Evolutionary conservation across 2,797 vertebrate genomes (phyloP), one percentile per base, ranked within the genome.

Genomic region (Leptatherina wallacei): DNA sequence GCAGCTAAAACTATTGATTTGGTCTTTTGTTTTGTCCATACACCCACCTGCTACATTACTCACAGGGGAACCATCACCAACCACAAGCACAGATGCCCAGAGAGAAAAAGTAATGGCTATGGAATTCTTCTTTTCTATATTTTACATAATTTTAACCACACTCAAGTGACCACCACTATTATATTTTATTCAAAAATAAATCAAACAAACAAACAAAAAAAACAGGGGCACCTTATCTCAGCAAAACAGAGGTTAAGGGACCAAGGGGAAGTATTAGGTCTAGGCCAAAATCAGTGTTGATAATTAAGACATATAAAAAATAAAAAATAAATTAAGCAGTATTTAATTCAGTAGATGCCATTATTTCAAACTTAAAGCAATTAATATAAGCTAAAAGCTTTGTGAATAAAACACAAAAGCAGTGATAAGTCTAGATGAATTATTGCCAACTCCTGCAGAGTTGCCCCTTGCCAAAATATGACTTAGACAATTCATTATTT

Each of bases 1-100:
- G 71, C 55, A 75, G 85, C 80, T 90, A 78, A 92, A 91, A 86
- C 88, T 92, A 94, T 91, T 83, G 92, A 94, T 94, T 91, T 88
- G 86, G 92, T 91, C 88, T 92, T 85, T 83, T 90, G 78, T 91
- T 93, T 91, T 82, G 85, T 91, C 88, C 87, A 42, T 85, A 89
- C 88, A 77, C 89, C 85, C 88, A 91, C 92, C 85, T 91, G 91
- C 91, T 91, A 85, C 90, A 89, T 80, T 56, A 75, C 86, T 82
- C 87, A 20, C 86, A 18, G 33, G 90, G 89, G 91, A 92, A 82
- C 91, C 84, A 78, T 87, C 83, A 76, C 69, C 40, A 24, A 72
- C 76, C 73, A 71, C 77, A 83, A 86, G 80, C 82, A 84, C 71
- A 83, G 83, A 71, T 35, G 24, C 54, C 62, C 47, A 20, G 79